Conservation (phyloP, 2,888 invertebrate genomes). For the Melanargia galathea region DNA sequence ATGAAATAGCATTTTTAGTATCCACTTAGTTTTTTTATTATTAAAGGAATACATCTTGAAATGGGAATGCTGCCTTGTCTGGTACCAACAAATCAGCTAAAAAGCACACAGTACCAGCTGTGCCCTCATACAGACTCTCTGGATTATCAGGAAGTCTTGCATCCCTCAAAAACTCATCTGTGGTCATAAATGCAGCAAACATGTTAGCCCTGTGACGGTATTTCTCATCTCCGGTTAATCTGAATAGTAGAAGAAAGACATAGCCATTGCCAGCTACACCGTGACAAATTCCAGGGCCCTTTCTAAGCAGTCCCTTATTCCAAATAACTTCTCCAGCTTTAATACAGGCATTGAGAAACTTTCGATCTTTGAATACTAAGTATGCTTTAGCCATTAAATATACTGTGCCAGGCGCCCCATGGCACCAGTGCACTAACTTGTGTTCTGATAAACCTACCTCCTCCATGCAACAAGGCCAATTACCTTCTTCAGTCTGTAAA, state of each 20-base stretch:
- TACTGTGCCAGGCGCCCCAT: constrained; percentile 92
- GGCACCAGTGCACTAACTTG: constrained; percentile 94
- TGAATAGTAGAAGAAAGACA: constrained; percentile 88
- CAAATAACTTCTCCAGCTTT: constrained; percentile 90
- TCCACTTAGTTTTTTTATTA: not conserved
- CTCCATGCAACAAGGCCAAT: constrained; percentile 89
- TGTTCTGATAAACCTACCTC: constrained; percentile 84
- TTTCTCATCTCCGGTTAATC: constrained; percentile 87
- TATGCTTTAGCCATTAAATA: constrained; percentile 92
- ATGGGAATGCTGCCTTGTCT: constrained; percentile 89
- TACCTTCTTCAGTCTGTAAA: constrained; percentile 87
- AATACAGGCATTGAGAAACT: constrained; percentile 86
- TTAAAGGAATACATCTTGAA: constrained; percentile 86
- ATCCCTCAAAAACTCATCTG: constrained; percentile 84
- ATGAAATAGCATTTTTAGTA: not conserved
- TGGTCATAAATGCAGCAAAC: constrained; percentile 89
- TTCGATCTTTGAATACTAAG: constrained; percentile 86
- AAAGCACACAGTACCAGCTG: constrained; percentile 92
- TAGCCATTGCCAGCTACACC: constrained; percentile 93
- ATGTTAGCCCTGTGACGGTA: constrained; percentile 88
- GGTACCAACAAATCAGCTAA: constrained; percentile 89
- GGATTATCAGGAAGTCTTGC: constrained; percentile 91
- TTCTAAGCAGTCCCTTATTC: constrained; percentile 90
- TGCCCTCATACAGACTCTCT: constrained; percentile 92
- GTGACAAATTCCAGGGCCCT: constrained; percentile 95